Conservation (phyloP, 2,797 vertebrate genomes). For the Rhynchonycteris naso region DNA sequence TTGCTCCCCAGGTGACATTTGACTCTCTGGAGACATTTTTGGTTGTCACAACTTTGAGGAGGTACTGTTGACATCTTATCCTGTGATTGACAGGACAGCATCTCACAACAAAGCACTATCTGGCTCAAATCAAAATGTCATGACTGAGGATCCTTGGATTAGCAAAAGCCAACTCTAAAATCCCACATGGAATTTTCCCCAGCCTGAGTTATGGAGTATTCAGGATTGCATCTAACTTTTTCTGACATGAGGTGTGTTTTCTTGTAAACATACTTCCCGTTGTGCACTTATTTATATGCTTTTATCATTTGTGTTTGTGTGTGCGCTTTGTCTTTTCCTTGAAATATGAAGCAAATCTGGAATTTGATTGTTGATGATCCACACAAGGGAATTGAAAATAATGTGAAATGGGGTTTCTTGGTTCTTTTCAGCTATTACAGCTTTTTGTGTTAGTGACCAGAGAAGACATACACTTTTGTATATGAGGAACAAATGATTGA, state of each 20-base stretch:
- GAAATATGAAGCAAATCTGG: conserved; percentile 11
- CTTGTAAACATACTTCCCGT: background rate
- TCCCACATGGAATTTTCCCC: background rate
- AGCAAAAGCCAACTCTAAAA: background rate
- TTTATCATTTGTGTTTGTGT: background rate
- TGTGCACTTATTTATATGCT: background rate
- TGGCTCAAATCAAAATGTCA: background rate
- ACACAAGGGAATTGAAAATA: background rate
- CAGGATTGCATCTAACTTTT: background rate
- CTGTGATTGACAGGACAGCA: background rate
- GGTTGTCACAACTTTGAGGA: background rate
- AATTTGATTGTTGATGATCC: conserved; percentile 19
- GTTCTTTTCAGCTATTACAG: background rate
- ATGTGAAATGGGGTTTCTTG: background rate
- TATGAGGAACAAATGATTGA: background rate
- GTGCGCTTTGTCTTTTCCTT: conserved; percentile 13
- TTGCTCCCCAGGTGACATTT: background rate
- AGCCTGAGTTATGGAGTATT: background rate
- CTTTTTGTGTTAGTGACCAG: conserved; percentile 44
- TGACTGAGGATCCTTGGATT: background rate
- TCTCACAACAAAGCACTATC: background rate
- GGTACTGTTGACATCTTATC: background rate
- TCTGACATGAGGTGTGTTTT: conserved; percentile 14
- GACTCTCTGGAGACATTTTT: background rate
- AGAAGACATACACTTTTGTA: conserved; percentile 15